Base-by-base conservation (phyloP, 2,797 vertebrate species). In the Liparis tanakae region DNA sequence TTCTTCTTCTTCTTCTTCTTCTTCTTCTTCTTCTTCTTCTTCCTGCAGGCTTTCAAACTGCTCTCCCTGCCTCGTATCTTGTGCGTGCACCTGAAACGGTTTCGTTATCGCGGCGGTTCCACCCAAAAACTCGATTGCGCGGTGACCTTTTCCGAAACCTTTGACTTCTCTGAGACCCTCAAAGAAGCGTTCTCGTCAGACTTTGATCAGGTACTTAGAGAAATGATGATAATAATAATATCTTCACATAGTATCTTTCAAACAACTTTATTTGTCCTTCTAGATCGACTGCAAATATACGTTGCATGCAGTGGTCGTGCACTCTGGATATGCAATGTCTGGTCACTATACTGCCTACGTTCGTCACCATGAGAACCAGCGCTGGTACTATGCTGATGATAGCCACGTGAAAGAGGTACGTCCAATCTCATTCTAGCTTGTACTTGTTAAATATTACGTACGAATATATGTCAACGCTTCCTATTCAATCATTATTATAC, bases 311-410 rank as follows among this genome's bases (percentile, higher is more conserved):
- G 94, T 94, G 22, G 84, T 94, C 0, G 91, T 94, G 41, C 94
- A 95, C 73, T 63, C 37, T 51, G 94, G 94, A 10, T 0, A 0
- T 7, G 79, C 89, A 1, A 1, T 0, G n/a, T 87, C 0, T 30
- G 94, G 94, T 1, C 94, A 95, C 78, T 95, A 94, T 62, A 94
- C 93, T 0, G 93, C 93, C 7, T 94, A 67, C 17, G 79, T 94
- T 10, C 80, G 71, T 10, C 41, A 73, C 36, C 37, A 20, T 10
- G 14, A 0, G 10, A 81, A 30, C 39, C 3, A 76, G 17, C 0
- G 0, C 18, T 95, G 94, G 94, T 88, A 78, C 71, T 86, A 92
- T 20, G 89, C 88, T 44, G 1, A 94, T 72, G 94, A 95, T 83
- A 85, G 81, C 72, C 0, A 0, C 0, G 72, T 92, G 1, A 0